phyloP scores from a whole-genome alignment of 2,888 invertebrate species.

The Melanotus villosus region DNA sequence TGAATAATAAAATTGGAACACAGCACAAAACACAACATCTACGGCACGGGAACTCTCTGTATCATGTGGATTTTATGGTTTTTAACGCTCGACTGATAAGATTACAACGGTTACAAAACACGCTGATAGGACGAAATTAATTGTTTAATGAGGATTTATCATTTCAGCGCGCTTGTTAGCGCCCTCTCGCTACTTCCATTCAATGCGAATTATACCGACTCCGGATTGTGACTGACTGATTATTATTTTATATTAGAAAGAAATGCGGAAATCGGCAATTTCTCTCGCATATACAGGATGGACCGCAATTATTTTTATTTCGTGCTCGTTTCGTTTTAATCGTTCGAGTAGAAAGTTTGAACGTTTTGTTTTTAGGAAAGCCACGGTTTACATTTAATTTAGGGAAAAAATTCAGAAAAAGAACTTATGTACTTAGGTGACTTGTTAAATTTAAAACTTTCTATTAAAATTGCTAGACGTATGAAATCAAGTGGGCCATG shows the following conservation, averaged over 20 bases:
- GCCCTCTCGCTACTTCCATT: conserved; percentile 37
- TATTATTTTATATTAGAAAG: neutral
- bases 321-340: too few relatives aligned
- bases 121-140: conserved; percentile 45
- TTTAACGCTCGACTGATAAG: conserved; percentile 43
- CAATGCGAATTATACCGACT: neutral
- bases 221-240: conserved; percentile 5
- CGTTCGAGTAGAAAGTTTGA: too few relatives aligned
- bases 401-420: too few relatives aligned
- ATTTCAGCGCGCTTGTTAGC: conserved; percentile 31
- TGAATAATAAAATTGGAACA: neutral
- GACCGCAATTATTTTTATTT: neutral
- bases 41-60: conserved; percentile 27
- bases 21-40: conserved; percentile 13
- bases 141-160: conserved; percentile 40
- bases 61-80: conserved; percentile 41
- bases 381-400: too few relatives aligned
- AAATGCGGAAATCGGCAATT: conserved; percentile 19
- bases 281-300: conserved; percentile 3
- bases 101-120: conserved; percentile 44
- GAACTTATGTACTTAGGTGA: too few relatives aligned
- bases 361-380: too few relatives aligned
- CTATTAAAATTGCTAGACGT: too few relatives aligned
- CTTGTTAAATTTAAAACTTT: too few relatives aligned
- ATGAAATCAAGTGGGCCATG: too few relatives aligned